Conservation (phyloP, 2,888 invertebrate species). For the Trachelus troglodyta region DNA sequence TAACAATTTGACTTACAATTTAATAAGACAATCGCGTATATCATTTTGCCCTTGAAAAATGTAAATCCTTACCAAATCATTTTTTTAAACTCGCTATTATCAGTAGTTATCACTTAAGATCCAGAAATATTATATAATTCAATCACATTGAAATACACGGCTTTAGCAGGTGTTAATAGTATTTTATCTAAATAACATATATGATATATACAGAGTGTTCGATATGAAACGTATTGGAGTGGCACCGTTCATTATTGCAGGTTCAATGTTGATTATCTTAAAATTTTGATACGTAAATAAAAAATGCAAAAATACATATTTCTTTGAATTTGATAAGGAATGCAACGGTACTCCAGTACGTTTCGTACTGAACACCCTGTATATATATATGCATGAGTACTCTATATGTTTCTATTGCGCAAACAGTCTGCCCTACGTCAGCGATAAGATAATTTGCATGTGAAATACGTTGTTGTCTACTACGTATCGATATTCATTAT, state of each 20-base stretch:
- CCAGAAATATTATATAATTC: background rate
- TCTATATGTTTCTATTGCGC: background rate
- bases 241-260: too few species aligned
- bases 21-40: background rate
- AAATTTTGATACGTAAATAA: too few species aligned
- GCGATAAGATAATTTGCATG: background rate
- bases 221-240: too few species aligned
- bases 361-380: background rate
- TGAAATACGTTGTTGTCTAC: background rate
- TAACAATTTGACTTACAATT: background rate
- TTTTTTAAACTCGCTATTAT: background rate
- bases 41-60: background rate
- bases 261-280: too few species aligned
- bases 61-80: background rate
- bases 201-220: background rate
- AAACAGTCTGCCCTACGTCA: background rate
- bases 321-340: too few species aligned
- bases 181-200: background rate
- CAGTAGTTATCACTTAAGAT: background rate
- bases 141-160: background rate
- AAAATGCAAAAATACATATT: too few species aligned
- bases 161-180: background rate
- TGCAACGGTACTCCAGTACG: too few species aligned
- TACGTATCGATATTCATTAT: background rate
- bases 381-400: background rate